phyloP scores from a whole-genome alignment of 2,797 vertebrate species.

The Agapornis canus region DNA sequence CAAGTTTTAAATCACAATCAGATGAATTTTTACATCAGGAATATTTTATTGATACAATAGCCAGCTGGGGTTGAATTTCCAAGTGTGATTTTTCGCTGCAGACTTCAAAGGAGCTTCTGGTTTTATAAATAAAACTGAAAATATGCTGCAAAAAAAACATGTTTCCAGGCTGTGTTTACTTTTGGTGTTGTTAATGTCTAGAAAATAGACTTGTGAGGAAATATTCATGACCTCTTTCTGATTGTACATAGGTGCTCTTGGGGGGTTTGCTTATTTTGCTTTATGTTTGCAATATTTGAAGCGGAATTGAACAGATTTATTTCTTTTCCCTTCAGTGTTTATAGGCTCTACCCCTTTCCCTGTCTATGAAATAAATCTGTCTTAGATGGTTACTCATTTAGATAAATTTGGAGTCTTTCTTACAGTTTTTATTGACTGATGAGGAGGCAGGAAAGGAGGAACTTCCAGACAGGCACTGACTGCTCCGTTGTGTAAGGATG shows the following conservation, averaged over 20 bases:
- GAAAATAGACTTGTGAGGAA: not conserved
- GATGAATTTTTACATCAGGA: conserved; percentile 28
- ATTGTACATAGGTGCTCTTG: not conserved
- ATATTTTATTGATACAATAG: conserved; percentile 30
- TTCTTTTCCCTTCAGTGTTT: not conserved
- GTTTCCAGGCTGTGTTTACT: not conserved
- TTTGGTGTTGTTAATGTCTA: not conserved
- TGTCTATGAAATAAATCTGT: not conserved
- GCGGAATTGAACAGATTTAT: not conserved
- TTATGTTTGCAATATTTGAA: not conserved
- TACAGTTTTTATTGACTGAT: not conserved
- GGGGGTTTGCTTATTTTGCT: not conserved
- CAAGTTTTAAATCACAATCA: not conserved
- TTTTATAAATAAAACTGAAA: conserved; percentile 68
- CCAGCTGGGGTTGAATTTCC: conserved; percentile 34
- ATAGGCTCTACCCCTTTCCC: not conserved
- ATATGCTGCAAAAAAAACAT: not conserved
- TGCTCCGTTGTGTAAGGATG: not conserved
- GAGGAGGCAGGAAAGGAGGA: not conserved
- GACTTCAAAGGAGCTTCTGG: conserved; percentile 35
- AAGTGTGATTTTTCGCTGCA: conserved; percentile 47
- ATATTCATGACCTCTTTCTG: not conserved
- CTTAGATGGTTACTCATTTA: not conserved
- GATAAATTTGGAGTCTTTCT: not conserved
- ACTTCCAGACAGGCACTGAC: not conserved